These are phyloP conservation scores for Labeo calbasu DNA, from an alignment of 2,797 vertebrate genomes.

Conservation along the genomic window DNA sequence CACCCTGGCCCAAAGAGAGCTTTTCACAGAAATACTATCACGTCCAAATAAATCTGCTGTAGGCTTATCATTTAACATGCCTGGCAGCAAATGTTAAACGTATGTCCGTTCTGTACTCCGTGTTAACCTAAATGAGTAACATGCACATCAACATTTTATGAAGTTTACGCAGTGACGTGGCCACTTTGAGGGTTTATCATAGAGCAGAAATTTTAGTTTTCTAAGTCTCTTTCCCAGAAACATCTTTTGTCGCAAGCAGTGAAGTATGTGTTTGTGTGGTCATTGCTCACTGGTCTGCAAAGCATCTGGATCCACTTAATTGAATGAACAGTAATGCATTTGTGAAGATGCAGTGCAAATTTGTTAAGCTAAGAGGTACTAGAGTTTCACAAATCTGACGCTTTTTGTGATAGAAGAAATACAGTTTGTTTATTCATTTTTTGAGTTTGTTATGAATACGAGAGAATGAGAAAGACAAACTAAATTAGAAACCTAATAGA, in stretches of 20 bases:
- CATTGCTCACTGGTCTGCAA: slow-evolving; percentile 22
- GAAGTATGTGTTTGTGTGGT: slow-evolving; percentile 38
- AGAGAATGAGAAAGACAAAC: background rate
- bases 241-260: slow-evolving; percentile 34
- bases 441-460: background rate
- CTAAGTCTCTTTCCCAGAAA: slow-evolving; percentile 9
- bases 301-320: slow-evolving; percentile 56
- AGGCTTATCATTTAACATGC: slow-evolving; percentile 10
- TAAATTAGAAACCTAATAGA: background rate
- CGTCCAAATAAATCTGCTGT: slow-evolving; percentile 28
- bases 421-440: background rate
- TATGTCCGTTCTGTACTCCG: background rate
- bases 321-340: slow-evolving; percentile 32
- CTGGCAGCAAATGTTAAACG: slow-evolving; percentile 10
- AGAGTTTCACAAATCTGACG: background rate
- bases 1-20: slow-evolving; percentile 12
- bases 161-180: slow-evolving; percentile 20
- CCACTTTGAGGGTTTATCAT: slow-evolving; percentile 30
- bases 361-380: slow-evolving; percentile 12
- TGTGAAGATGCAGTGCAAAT: slow-evolving; percentile 28
- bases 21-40: slow-evolving; percentile 25
- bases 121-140: slow-evolving; percentile 36
- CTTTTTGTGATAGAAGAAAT: slow-evolving; percentile 3
- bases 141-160: slow-evolving; percentile 32
- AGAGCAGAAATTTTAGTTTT: background rate